A percentile compares a stretch with the other conserved stretches of the same genome.
Evolutionary conservation across 2,888 invertebrate species (phyloP).

Genomic region (Arrhopalites spinosus): DNA sequence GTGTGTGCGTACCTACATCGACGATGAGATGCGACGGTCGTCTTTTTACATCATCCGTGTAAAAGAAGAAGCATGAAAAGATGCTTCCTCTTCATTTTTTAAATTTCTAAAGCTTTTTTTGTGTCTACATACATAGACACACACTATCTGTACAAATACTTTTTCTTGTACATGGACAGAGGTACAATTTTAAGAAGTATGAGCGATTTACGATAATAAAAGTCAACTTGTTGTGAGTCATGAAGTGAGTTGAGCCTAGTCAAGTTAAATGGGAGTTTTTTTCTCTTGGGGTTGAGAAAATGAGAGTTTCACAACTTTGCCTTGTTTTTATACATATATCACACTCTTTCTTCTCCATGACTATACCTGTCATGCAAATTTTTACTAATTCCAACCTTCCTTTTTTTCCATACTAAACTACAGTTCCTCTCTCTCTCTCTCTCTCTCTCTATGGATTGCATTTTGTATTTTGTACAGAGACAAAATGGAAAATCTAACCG

Average conservation of each 20-base stretch:
- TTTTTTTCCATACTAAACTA: background rate
- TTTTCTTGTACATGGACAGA: background rate
- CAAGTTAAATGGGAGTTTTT: no score
- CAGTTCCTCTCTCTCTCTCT: background rate
- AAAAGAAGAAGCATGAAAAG: background rate
- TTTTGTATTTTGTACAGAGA: no score
- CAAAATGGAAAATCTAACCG: no score
- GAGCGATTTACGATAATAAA: slow-evolving; percentile 10
- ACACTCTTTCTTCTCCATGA: background rate
- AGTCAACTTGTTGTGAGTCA: no score
- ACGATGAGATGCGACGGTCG: slow-evolving; percentile 13
- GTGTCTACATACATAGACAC: no score
- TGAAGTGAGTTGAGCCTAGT: no score
- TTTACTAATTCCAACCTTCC: slow-evolving; percentile 9
- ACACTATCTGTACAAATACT: background rate
- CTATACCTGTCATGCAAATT: slow-evolving; percentile 21
- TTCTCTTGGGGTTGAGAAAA: no score
- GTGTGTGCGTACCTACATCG: slow-evolving; percentile 26
- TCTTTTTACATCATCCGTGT: background rate
- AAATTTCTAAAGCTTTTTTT: no score
- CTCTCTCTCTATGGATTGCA: background rate
- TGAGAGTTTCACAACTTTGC: background rate
- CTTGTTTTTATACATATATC: background rate
- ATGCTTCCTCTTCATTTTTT: background rate
- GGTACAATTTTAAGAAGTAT: background rate